These are phyloP conservation scores for Stomorhina lunata DNA, from an alignment of 2,888 invertebrate species.

Conservation along the genomic window DNA sequence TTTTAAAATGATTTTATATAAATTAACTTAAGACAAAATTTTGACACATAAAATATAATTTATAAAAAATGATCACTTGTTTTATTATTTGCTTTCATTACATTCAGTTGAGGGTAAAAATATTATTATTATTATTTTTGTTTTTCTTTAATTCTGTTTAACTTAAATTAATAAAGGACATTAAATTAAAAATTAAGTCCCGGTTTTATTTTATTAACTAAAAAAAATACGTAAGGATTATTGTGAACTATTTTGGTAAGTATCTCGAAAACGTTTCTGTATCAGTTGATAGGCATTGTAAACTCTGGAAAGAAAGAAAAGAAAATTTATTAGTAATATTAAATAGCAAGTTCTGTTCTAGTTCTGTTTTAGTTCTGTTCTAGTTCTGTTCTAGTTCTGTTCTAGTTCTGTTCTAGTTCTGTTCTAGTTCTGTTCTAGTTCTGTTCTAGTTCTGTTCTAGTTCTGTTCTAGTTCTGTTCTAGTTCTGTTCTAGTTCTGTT, in stretches of 20 bases:
- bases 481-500: no score
- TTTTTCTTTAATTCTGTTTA: constrained; percentile 44
- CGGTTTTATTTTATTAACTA: constrained; percentile 33
- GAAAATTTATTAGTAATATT: constrained; percentile 63
- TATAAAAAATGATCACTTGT: constrained; percentile 58
- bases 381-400: no score
- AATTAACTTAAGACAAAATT: not conserved
- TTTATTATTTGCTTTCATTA: constrained; percentile 27
- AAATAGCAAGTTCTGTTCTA: constrained; percentile 70
- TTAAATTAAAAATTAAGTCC: constrained; percentile 39
- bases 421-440: no score
- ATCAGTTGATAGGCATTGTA: constrained; percentile 86
- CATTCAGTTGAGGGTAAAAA: constrained; percentile 30
- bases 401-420: no score
- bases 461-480: no score
- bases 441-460: no score
- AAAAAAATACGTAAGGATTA: constrained; percentile 62
- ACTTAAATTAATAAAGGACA: constrained; percentile 44
- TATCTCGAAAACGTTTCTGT: constrained; percentile 86
- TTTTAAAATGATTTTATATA: not conserved
- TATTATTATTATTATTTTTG: constrained; percentile 55
- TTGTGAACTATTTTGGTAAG: constrained; percentile 81
- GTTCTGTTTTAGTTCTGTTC: no score
- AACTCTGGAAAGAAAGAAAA: constrained; percentile 80
- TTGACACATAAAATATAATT: constrained; percentile 69